phyloP scores from a whole-genome alignment of 1,140 invertebrate species.

The Papilio machaon region DNA sequence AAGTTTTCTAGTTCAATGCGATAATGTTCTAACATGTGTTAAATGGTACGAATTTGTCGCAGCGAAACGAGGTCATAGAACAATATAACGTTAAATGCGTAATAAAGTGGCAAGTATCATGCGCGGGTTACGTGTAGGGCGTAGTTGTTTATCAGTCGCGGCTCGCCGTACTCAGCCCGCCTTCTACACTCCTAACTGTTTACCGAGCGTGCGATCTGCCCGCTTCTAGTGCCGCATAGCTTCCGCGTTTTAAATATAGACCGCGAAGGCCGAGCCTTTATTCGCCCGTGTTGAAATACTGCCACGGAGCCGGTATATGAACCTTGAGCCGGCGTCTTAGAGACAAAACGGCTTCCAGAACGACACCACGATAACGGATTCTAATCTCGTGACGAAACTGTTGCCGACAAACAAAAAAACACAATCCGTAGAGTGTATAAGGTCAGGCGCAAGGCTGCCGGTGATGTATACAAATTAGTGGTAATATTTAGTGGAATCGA shows the following conservation, averaged over 20 bases:
- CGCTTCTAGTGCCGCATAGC: slow-evolving; percentile 74
- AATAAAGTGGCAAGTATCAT: slow-evolving; percentile 46
- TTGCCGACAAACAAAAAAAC: slow-evolving; percentile 26
- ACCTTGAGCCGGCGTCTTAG: slow-evolving; percentile 55
- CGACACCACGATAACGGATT: slow-evolving; percentile 31
- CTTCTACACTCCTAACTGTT: slow-evolving; percentile 73
- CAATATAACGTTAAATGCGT: slow-evolving; percentile 46
- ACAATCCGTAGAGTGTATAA: slow-evolving; percentile 25
- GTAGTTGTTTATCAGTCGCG: slow-evolving; percentile 27
- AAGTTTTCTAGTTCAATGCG: slow-evolving; percentile 33
- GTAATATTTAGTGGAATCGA: slow-evolving; percentile 27
- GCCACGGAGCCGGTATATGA: slow-evolving; percentile 52
- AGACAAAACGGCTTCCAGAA: slow-evolving; percentile 45
- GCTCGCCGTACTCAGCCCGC: slow-evolving; percentile 53
- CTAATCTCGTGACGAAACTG: slow-evolving; percentile 35
- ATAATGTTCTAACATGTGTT: slow-evolving; percentile 34
- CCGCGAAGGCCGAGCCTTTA: slow-evolving; percentile 72
- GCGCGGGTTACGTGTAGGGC: slow-evolving; percentile 47
- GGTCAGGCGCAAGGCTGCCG: slow-evolving; percentile 31
- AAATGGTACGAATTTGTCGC: slow-evolving; percentile 38
- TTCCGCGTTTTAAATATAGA: slow-evolving; percentile 81
- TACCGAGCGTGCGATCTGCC: slow-evolving; percentile 65
- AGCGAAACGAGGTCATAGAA: slow-evolving; percentile 53
- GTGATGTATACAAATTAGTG: slow-evolving; percentile 30
- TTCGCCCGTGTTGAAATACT: slow-evolving; percentile 65